phyloP scores from a whole-genome alignment of 2,888 invertebrate genomes.

The Caenorhabditis auriculariae region DNA sequence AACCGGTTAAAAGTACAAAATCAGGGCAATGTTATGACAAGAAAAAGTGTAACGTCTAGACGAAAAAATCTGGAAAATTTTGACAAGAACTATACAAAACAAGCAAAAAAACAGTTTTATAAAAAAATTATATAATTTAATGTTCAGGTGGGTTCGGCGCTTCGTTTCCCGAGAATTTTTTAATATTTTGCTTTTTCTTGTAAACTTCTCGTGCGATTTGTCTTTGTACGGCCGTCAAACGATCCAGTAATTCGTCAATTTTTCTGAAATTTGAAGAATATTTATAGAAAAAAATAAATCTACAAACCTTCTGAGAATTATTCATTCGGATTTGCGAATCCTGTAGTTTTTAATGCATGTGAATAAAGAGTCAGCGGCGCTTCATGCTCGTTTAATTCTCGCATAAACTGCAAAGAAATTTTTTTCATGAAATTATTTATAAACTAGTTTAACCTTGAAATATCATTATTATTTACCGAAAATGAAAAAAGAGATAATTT shows the following conservation, averaged over 20 bases:
- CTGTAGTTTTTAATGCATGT: constrained; percentile 28
- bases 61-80: too few relatives aligned
- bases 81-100: too few relatives aligned
- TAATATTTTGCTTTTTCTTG: constrained; percentile 20
- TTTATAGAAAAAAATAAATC: not conserved
- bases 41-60: not conserved
- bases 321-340: constrained; percentile 35
- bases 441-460: too few relatives aligned
- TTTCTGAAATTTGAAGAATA: not conserved
- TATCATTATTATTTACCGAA: too few relatives aligned
- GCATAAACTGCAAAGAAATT: constrained; percentile 34
- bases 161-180: not conserved
- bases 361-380: constrained; percentile 31
- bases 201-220: constrained; percentile 43
- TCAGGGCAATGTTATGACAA: not conserved
- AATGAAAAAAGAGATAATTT: too few relatives aligned
- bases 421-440: not conserved
- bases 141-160: not conserved
- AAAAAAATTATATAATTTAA: not conserved
- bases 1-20: too few relatives aligned
- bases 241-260: constrained; percentile 26
- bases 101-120: too few relatives aligned
- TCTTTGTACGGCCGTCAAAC: constrained; percentile 38
- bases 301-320: constrained; percentile 19
- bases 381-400: constrained; percentile 29